A percentile compares a stretch with the other conserved stretches of the same genome.
Conservation (phyloP, 2,888 invertebrate genomes). For the Polyommatus iphigenia region DNA sequence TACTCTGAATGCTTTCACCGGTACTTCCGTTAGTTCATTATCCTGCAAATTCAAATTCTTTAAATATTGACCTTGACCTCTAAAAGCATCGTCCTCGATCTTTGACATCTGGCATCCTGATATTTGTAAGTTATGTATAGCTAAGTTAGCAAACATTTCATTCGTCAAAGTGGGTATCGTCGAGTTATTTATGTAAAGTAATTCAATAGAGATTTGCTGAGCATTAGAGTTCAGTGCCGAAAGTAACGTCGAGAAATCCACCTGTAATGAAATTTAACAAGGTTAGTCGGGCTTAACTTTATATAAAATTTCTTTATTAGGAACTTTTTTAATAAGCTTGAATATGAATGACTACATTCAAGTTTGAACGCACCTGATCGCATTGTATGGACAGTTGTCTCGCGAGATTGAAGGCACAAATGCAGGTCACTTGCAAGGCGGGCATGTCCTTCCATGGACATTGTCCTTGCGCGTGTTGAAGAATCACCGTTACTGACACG, state of each 20-base stretch:
- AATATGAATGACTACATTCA: neutral
- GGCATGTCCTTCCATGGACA: slow-evolving; percentile 92
- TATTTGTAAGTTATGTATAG: slow-evolving; percentile 90
- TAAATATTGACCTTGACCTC: slow-evolving; percentile 89
- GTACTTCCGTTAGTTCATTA: slow-evolving; percentile 89
- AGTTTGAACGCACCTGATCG: slow-evolving; percentile 82
- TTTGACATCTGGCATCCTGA: slow-evolving; percentile 89
- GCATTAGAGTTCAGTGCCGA: slow-evolving; percentile 86
- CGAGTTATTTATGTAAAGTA: slow-evolving; percentile 94
- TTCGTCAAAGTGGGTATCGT: slow-evolving; percentile 85
- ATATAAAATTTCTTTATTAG: too few species aligned
- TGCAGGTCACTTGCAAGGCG: slow-evolving; percentile 89
- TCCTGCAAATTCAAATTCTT: slow-evolving; percentile 93
- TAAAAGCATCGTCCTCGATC: slow-evolving; percentile 87
- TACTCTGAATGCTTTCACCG: slow-evolving; percentile 84
- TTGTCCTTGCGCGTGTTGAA: slow-evolving; percentile 75
- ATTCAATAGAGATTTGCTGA: slow-evolving; percentile 85
- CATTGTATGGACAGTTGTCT: slow-evolving; percentile 93
- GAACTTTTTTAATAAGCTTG: neutral
- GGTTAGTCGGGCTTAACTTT: neutral
- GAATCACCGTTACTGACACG: slow-evolving; percentile 48
- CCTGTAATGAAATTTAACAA: slow-evolving; percentile 63
- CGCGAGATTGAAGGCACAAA: slow-evolving; percentile 93
- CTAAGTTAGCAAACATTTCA: slow-evolving; percentile 84
- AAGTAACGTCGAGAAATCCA: slow-evolving; percentile 88